Conservation (phyloP, 2,113 vertebrate species). For the Alaudala cheleensis region DNA sequence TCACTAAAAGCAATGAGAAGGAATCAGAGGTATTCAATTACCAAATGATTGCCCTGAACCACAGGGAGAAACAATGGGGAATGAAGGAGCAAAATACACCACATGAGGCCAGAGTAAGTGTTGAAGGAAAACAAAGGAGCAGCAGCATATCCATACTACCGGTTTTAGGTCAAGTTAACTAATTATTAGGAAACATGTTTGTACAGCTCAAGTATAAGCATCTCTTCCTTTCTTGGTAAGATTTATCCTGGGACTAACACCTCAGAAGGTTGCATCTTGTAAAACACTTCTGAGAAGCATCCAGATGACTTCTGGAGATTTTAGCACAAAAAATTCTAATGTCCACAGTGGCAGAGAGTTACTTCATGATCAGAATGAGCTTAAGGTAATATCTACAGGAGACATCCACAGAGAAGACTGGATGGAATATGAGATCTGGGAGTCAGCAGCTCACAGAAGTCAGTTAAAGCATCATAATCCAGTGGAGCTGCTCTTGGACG, state of each 20-base stretch:
- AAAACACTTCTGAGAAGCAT: not conserved
- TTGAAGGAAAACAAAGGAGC: not conserved
- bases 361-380: not conserved
- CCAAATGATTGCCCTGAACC: not conserved
- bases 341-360: not conserved
- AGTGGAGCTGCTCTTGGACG: not conserved
- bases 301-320: not conserved
- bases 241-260: not conserved
- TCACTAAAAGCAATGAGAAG: not conserved
- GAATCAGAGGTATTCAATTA: not conserved
- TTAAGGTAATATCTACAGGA: not conserved
- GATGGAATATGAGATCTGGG: not conserved
- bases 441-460: not conserved
- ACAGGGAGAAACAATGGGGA: not conserved
- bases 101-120: not conserved
- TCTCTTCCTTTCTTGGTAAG: not conserved
- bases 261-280: not conserved
- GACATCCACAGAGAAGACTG: not conserved
- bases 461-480: not conserved
- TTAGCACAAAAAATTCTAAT: not conserved
- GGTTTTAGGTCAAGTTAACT: not conserved
- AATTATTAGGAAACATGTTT: not conserved
- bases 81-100: not conserved
- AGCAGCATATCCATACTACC: not conserved
- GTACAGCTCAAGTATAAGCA: not conserved